Conservation (phyloP, 2,113 vertebrate genomes). For the Burhinus bistriatus region DNA sequence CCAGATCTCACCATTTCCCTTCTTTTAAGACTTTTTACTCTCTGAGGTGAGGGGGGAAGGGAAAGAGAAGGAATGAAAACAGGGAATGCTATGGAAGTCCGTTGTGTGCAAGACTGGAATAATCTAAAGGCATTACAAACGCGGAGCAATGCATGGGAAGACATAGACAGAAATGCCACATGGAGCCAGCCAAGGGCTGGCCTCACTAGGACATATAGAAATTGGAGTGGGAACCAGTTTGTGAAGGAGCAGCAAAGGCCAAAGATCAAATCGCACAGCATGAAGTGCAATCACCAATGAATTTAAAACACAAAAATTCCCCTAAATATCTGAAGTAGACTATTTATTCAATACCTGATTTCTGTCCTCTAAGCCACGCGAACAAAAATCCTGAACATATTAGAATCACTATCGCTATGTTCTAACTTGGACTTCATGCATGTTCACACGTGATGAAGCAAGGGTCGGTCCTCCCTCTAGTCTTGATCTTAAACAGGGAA, state of each 20-base stretch:
- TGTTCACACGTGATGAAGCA: background rate
- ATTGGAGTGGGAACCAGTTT: background rate
- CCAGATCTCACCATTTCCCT: background rate
- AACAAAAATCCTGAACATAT: background rate
- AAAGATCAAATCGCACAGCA: background rate
- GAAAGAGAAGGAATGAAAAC: background rate
- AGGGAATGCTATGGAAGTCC: background rate
- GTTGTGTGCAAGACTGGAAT: background rate
- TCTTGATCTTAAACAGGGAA: background rate
- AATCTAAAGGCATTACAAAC: background rate
- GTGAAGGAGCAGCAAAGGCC: background rate
- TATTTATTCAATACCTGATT: background rate
- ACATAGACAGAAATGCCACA: background rate
- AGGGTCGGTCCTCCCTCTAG: background rate
- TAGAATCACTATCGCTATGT: background rate
- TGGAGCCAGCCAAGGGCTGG: background rate
- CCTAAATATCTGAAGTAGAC: background rate
- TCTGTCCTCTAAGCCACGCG: background rate
- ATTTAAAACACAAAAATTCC: background rate
- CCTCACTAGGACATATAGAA: background rate
- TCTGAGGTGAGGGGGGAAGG: background rate
- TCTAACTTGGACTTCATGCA: background rate
- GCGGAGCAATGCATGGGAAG: background rate
- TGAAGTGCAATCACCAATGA: background rate
- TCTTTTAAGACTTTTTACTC: background rate